Conservation (phyloP, 1,140 invertebrate genomes). For the Watersipora subatra region DNA sequence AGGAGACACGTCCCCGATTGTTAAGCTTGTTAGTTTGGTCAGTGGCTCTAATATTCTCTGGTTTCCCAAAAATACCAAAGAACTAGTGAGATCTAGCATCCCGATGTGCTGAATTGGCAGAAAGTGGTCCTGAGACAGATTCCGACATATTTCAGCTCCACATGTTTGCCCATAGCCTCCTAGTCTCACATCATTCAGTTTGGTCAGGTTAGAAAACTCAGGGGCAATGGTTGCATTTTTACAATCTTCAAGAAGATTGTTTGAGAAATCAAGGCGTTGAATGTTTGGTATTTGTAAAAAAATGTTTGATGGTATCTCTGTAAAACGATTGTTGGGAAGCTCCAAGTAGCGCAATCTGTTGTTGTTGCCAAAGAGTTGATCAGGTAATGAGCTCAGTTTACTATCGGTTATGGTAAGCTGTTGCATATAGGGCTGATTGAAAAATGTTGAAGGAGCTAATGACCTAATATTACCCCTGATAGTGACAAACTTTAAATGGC, state of each 20-base stretch:
- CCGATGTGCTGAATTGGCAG: background rate
- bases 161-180: background rate
- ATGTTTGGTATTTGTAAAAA: background rate
- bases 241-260: background rate
- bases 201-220: background rate
- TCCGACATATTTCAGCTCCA: no score
- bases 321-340: background rate
- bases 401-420: background rate
- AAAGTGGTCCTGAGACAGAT: background rate
- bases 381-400: background rate
- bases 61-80: background rate
- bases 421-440: background rate
- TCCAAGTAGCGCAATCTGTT: background rate
- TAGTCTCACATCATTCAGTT: background rate
- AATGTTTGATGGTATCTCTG: background rate
- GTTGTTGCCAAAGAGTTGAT: background rate
- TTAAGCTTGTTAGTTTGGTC: background rate
- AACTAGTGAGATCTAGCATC: background rate
- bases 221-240: background rate
- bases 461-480: background rate
- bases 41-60: background rate
- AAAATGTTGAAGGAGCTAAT: background rate
- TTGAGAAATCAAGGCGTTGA: background rate
- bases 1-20: background rate
- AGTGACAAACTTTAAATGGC: background rate